Base-by-base conservation (phyloP, 2,888 invertebrate genomes). In the Pristionchus mayeri region DNA sequence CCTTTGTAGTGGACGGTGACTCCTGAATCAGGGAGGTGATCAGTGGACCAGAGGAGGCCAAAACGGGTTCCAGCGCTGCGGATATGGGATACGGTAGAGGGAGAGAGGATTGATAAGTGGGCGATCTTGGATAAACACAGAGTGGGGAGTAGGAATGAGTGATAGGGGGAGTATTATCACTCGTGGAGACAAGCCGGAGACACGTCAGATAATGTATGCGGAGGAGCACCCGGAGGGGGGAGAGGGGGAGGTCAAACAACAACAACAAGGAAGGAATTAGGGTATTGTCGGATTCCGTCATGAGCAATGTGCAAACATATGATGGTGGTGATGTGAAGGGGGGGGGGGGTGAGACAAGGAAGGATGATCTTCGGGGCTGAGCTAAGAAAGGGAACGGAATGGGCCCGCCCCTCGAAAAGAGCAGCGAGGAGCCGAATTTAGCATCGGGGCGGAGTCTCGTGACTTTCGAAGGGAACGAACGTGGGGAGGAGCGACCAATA, bases 361-460 rank as follows among this genome's bases (percentile, higher is more conserved):
- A 50, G n/a, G 75, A 44, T 63, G 63, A 71, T 71, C 71, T 71
- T 71, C 44, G 40, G 40, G 71, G 40, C 40, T 71, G 40, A 30
- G 48, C 13, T 50, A n/a, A 50, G 75, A 75, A 75, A 44, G 48
- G 48, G n/a, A 44, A 7, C 6, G 27, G 34, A 18, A 24, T 9
- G 44, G 48, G 21, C 16, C 30, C 76, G 50, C 76, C 50, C 30
- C 76, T 21, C 30, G 27, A 9, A 78, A 50, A 50, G 50, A 30
- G 27, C 13, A 50, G n/a, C n/a, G 50, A 21, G 21, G 76, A 80
- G 52, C 80, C 80, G 27, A 80, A 80, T 80, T 54, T 80, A 80
- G 80, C 80, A 54, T 57, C 80, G 44, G 37, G 80, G 80, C 80
- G 80, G 80, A 54, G 80, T 24, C 48, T 27, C 30, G 30, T 57